Percentiles rank a stretch among this genome's conserved stretches.
Conservation (phyloP, 2,888 invertebrate species). For the Chouioia cunea region DNA sequence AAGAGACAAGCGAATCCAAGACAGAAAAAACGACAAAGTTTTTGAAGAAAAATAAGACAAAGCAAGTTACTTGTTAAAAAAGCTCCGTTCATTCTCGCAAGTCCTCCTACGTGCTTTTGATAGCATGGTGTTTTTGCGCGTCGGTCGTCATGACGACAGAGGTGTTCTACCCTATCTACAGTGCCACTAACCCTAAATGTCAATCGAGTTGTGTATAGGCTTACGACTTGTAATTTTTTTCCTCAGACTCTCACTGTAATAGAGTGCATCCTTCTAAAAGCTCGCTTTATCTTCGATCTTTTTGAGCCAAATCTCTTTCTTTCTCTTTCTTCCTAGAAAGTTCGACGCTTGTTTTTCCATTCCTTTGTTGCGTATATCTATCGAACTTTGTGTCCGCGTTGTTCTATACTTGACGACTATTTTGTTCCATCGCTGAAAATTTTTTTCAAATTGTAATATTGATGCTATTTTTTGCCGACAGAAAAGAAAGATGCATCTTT, state of each 20-base stretch:
- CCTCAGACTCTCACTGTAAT: neutral
- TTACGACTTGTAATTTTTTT: constrained; percentile 9
- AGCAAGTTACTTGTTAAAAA: constrained; percentile 16
- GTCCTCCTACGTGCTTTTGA: constrained; percentile 45
- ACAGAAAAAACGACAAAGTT: neutral
- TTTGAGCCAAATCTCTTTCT: neutral
- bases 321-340: neutral
- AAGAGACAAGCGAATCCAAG: neutral
- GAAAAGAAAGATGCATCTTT: too few relatives aligned
- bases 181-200: constrained; percentile 51
- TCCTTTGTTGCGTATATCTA: too few relatives aligned
- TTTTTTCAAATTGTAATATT: too few relatives aligned
- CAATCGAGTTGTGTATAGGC: constrained; percentile 27
- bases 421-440: too few relatives aligned
- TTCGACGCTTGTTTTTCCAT: neutral
- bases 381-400: too few relatives aligned
- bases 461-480: too few relatives aligned
- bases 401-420: too few relatives aligned
- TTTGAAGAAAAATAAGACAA: constrained; percentile 11
- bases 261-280: neutral
- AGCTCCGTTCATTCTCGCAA: neutral
- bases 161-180: constrained; percentile 49
- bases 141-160: constrained; percentile 62
- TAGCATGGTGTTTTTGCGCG: constrained; percentile 62
- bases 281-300: constrained; percentile 4